A percentile compares a stretch with the other conserved stretches of the same genome.
Conservation (phyloP, 2,888 invertebrate genomes). For the Sphecodes monilicornis region DNA sequence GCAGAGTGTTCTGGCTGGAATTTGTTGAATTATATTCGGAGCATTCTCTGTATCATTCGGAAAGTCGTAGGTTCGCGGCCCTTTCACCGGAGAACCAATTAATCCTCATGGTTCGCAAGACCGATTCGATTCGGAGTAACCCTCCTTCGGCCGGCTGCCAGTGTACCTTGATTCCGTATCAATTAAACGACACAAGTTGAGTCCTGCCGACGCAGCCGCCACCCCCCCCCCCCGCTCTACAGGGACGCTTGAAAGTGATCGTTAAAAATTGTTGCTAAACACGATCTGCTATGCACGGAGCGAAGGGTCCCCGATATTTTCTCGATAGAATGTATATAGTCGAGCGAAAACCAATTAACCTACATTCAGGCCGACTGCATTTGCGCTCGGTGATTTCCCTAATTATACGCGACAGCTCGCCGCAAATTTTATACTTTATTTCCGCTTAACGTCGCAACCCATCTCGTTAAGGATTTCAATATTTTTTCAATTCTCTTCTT, state of each 20-base stretch:
- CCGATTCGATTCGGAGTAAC: not conserved
- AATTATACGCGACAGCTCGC: constrained; percentile 54
- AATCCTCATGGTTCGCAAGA: constrained; percentile 43
- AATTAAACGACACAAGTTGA: constrained; percentile 44
- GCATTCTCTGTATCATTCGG: not conserved
- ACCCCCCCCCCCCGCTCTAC: not conserved
- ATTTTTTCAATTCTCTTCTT: not conserved
- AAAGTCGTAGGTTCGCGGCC: not conserved
- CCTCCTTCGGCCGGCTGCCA: constrained; percentile 27
- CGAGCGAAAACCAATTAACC: constrained; percentile 65
- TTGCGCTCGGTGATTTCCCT: constrained; percentile 50
- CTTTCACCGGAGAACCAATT: constrained; percentile 55
- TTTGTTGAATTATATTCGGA: not conserved
- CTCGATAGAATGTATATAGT: constrained; percentile 43
- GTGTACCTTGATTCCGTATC: constrained; percentile 37
- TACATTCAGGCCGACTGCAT: constrained; percentile 52
- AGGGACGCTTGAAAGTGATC: constrained; percentile 37
- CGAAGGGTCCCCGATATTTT: constrained; percentile 32
- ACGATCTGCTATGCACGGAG: constrained; percentile 1
- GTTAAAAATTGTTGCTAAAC: constrained; percentile 57
- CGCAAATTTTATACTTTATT: constrained; percentile 53
- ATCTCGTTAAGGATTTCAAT: not conserved
- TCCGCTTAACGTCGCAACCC: constrained; percentile 21
- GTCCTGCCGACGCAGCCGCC: no score
- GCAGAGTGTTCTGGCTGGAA: not conserved